These are phyloP conservation scores for Lottia scabra DNA, from an alignment of 2,888 invertebrate species.

Conservation along the genomic window DNA sequence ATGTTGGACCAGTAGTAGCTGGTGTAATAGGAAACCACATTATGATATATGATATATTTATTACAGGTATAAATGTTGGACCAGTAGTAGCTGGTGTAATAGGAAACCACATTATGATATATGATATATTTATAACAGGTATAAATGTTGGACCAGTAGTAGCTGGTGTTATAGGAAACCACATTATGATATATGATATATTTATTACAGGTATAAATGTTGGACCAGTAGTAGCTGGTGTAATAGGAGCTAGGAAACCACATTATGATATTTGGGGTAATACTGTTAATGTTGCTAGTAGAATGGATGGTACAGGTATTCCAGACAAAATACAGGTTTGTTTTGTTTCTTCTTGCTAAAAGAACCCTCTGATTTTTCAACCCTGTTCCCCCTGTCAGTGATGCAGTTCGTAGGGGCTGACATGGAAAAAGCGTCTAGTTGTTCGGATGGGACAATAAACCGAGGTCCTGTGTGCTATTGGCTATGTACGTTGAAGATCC, in stretches of 20 bases:
- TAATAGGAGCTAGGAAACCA: conserved; percentile 86
- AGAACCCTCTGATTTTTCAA: too few relatives aligned
- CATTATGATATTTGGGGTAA: conserved; percentile 96
- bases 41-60: too few relatives aligned
- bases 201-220: conserved; percentile 85
- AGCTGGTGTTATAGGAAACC: conserved; percentile 91
- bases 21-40: too few relatives aligned
- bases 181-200: conserved; percentile 85
- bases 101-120: too few relatives aligned
- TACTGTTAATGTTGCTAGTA: conserved; percentile 90
- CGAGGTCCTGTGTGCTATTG: too few relatives aligned
- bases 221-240: conserved; percentile 95
- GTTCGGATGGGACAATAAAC: too few relatives aligned
- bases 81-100: too few relatives aligned
- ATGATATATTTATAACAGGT: conserved; percentile 73
- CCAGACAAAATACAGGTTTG: conserved; percentile 86
- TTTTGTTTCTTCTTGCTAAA: not conserved
- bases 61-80: too few relatives aligned
- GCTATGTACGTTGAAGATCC: too few relatives aligned
- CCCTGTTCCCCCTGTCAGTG: too few relatives aligned
- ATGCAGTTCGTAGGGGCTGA: too few relatives aligned
- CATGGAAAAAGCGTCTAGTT: too few relatives aligned
- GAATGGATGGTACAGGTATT: conserved; percentile 92
- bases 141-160: conserved; percentile 97
- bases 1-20: conserved; percentile 95